These are phyloP conservation scores for Poecilia velifera DNA, from an alignment of 2,797 vertebrate genomes.

Conservation along the genomic window DNA sequence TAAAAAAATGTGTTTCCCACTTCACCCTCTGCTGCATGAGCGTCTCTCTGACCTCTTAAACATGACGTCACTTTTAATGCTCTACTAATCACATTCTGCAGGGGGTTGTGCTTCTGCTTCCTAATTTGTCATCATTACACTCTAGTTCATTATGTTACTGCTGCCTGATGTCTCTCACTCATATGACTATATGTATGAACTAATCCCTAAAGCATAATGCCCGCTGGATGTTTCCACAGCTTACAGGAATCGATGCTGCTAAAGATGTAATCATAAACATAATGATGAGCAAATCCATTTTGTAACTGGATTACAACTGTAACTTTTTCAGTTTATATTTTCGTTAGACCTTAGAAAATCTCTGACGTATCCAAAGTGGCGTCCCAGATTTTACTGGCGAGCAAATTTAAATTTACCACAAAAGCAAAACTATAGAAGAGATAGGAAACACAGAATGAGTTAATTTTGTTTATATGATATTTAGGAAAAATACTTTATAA, in stretches of 20 bases:
- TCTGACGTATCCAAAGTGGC: neutral
- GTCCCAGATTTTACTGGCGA: neutral
- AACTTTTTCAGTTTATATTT: neutral
- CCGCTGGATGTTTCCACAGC: slow-evolving; percentile 14
- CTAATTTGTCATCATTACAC: slow-evolving; percentile 52
- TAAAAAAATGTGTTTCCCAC: neutral
- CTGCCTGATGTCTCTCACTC: slow-evolving; percentile 25
- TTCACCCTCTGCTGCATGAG: neutral
- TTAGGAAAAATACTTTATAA: neutral
- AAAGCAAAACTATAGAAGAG: neutral
- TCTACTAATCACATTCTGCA: slow-evolving; percentile 58
- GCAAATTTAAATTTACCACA: neutral
- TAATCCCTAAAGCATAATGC: slow-evolving; percentile 7
- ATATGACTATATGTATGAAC: neutral
- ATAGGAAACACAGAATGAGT: neutral
- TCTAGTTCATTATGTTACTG: slow-evolving; percentile 56
- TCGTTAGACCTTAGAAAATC: neutral
- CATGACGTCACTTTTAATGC: slow-evolving; percentile 67
- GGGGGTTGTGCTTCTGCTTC: slow-evolving; percentile 40
- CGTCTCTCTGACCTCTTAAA: slow-evolving; percentile 12
- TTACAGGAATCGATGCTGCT: slow-evolving; percentile 2
- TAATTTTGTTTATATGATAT: neutral
- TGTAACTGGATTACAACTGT: slow-evolving; percentile 7
- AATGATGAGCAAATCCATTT: slow-evolving; percentile 15
- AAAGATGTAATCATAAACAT: slow-evolving; percentile 25